phyloP scores from a whole-genome alignment of 2,113 vertebrate genomes.

The Limnothrissa miodon region DNA sequence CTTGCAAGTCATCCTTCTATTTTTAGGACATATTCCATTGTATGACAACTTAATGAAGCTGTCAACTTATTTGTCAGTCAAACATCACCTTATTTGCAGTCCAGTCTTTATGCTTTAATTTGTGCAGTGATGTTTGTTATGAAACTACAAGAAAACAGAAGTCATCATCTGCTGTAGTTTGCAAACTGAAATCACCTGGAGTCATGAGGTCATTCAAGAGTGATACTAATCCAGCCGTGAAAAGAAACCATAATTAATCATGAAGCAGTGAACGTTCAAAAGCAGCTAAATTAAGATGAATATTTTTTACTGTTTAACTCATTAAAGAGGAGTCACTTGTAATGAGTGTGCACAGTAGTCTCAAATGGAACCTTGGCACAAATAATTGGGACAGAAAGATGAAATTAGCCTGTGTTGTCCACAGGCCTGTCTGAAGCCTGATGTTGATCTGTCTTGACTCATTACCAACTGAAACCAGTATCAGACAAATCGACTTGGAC shows the following conservation, averaged over 20 bases:
- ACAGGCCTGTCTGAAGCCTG: background rate
- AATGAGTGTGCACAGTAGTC: background rate
- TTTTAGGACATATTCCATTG: background rate
- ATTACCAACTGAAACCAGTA: background rate
- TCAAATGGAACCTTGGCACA: background rate
- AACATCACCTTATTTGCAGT: background rate
- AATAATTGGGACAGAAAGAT: background rate
- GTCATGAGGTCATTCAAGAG: background rate
- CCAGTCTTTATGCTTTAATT: background rate
- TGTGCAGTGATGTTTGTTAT: background rate
- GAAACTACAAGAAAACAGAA: background rate
- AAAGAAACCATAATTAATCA: background rate
- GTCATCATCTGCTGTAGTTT: background rate
- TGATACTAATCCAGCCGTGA: background rate
- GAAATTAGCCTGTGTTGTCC: background rate
- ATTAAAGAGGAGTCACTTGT: background rate
- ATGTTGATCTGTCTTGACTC: background rate
- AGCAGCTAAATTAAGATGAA: background rate
- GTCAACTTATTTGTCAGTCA: no score
- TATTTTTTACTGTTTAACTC: background rate
- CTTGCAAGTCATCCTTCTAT: background rate
- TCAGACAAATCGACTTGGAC: background rate
- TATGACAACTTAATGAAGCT: background rate
- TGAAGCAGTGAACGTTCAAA: background rate
- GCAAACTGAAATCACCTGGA: background rate